These are phyloP conservation scores for Calliphora vicina DNA, from an alignment of 1,140 invertebrate species.

Conservation along the genomic window DNA sequence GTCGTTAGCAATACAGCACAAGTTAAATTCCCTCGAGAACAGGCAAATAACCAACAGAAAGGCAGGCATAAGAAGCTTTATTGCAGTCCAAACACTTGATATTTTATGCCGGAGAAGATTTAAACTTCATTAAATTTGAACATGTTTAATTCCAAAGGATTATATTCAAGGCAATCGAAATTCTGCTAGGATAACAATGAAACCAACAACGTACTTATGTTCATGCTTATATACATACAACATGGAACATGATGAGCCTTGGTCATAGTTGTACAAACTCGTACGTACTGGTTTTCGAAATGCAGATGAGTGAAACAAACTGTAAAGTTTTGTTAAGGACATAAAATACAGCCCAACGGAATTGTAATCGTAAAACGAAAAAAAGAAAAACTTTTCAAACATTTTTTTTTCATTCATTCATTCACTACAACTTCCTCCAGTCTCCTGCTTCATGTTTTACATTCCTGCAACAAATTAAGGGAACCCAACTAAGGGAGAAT, in stretches of 20 bases:
- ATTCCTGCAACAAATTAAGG: slow-evolving; percentile 9
- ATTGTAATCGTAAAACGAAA: neutral
- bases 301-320: neutral
- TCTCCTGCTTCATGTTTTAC: no score
- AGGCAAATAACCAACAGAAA: neutral
- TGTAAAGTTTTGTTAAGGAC: neutral
- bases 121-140: slow-evolving; percentile 28
- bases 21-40: neutral
- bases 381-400: neutral
- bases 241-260: no score
- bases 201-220: neutral
- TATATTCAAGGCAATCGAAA: neutral
- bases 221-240: no score
- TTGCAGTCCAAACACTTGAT: neutral
- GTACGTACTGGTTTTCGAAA: no score
- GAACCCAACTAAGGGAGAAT: neutral
- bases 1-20: neutral
- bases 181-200: neutral
- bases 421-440: no score
- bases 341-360: neutral
- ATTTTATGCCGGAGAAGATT: neutral
- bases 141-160: slow-evolving; percentile 20
- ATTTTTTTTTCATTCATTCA: neutral
- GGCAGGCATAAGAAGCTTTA: neutral
- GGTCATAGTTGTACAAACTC: no score